These are phyloP conservation scores for Xestobium rufovillosum DNA, from an alignment of 2,888 invertebrate genomes.

Conservation along the genomic window DNA sequence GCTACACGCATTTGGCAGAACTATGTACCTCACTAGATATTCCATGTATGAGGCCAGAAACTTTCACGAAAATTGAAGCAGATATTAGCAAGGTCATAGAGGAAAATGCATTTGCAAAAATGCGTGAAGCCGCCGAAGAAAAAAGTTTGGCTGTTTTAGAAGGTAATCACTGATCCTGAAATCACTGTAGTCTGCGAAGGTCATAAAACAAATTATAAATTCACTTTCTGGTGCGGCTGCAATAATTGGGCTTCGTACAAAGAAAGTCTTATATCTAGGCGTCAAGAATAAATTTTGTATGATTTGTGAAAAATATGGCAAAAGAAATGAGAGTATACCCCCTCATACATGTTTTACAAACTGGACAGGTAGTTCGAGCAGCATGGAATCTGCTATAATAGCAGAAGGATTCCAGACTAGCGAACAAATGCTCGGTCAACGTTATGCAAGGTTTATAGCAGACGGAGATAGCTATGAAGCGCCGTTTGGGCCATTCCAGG, in stretches of 20 bases:
- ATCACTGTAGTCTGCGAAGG: neutral
- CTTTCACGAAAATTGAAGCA: neutral
- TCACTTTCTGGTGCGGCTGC: constrained; percentile 25
- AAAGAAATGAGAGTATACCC: constrained; percentile 1
- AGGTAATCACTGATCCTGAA: neutral
- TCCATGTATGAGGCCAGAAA: neutral
- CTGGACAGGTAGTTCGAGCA: constrained; percentile 8
- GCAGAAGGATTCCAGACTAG: constrained; percentile 9
- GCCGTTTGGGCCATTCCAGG: too few species aligned
- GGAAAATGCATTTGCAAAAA: neutral
- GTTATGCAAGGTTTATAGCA: constrained; percentile 8
- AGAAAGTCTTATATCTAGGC: constrained; percentile 9
- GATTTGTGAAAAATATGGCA: constrained; percentile 4
- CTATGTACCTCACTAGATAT: neutral
- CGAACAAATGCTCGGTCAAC: constrained; percentile 6
- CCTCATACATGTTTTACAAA: constrained; percentile 12
- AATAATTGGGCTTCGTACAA: constrained; percentile 7
- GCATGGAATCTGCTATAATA: constrained; percentile 10
- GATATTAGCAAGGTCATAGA: neutral
- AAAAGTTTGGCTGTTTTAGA: neutral
- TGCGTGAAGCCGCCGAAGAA: constrained; percentile 2
- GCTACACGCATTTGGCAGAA: neutral
- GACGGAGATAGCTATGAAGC: too few species aligned
- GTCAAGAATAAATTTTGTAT: constrained; percentile 11
- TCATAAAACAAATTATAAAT: constrained; percentile 1